Evolutionary conservation across 2,888 invertebrate species (phyloP), one percentile per base, ranked within the genome.

Genomic region (Drosophila subsilvestris): DNA sequence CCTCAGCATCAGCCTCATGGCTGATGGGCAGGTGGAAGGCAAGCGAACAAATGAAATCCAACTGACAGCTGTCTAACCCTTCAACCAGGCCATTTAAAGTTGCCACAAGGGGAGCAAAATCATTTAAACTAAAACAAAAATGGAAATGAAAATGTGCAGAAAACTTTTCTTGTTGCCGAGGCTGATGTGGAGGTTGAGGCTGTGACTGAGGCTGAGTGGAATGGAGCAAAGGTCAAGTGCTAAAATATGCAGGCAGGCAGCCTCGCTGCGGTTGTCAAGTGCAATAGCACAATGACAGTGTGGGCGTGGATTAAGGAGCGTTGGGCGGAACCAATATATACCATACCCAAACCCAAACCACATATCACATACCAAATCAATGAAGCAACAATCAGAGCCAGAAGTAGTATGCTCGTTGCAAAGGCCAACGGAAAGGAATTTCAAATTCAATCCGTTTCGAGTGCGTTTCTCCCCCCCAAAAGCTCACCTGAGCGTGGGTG

Each of bases 361-460:
- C 20, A 1, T 20, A 45, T 29, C 18, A 29, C n/a, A n/a, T 29
- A 14, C 55, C 44, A 63, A 77, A 60, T 72, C 75, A 75, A 76
- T 74, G 76, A 56, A 62, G 65, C 66, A 48, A 58, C 67, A 68
- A 56, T 63, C 61, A 68, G 43, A 32, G 29, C 7, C 55, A 48
- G 17, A 45, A 48, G 51, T 44, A 48, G 37, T 49, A 6, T 5
- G 12, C 1, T 32, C 32, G 51, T n/a, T 12, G 25, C 50, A 27
- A 55, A 45, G 43, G 44, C 56, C 61, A 68, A 54, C 51, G 58
- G 70, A 74, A 67, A 47, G 58, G 59, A 54, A 79, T 81, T 74
- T 81, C 49, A 75, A 83, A 83, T 86, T 84, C 84, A 78, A 86
- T 83, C 63, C 76, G 57, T 48, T 74, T 74, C 69, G 66, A 83